Evolutionary conservation across 2,797 vertebrate genomes (phyloP), one percentile per base, ranked within the genome.

Genomic region (Cryptoblepharus egeriae): DNA sequence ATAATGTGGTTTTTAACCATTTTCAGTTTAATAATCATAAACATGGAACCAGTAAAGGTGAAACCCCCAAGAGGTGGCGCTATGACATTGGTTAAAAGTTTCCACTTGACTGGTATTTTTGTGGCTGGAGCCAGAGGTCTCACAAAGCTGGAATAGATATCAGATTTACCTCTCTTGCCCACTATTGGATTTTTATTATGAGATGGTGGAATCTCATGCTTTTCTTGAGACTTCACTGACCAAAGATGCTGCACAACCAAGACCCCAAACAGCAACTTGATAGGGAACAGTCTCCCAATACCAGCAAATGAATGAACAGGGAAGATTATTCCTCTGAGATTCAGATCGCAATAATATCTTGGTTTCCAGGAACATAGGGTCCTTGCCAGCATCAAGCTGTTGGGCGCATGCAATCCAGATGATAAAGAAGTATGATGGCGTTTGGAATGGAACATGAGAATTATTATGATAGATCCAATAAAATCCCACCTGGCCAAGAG

Each of bases 151-250:
- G 52, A 75, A 60, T 11, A 64, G 37, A 24, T 11, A 49, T 63
- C 77, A 82, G 75, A 71, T 76, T 73, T 45, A 58, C 69, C 61
- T 79, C 63, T 42, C 10, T 37, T 83, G n/a, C 32, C 37, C 55
- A 49, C 16, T 79, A 52, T 35, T 74, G n/a, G 49, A 52, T 74
- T 79, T 71, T 39, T 39, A 79, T 67, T 74, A 68, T n/a, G n/a
- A n/a, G n/a, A n/a, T n/a, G n/a, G n/a, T n/a, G n/a, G 49, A 35
- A 61, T 22, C 39, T n/a, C 30, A 35, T 9, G 30, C 61, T 71
- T 60, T 63, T 45, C 72, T 52, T 10, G 70, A 75, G 52, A 28
- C 10, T 24, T 49, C 32, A 30, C 81, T 71, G 77, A 37, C 58
- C 28, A 39, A 77, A 65, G 20, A 22, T 22, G 49, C 37, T 65